Percentiles rank a stretch among this genome's conserved stretches.
Conservation (phyloP, 1,140 invertebrate genomes). For the Drosophila serrata region DNA sequence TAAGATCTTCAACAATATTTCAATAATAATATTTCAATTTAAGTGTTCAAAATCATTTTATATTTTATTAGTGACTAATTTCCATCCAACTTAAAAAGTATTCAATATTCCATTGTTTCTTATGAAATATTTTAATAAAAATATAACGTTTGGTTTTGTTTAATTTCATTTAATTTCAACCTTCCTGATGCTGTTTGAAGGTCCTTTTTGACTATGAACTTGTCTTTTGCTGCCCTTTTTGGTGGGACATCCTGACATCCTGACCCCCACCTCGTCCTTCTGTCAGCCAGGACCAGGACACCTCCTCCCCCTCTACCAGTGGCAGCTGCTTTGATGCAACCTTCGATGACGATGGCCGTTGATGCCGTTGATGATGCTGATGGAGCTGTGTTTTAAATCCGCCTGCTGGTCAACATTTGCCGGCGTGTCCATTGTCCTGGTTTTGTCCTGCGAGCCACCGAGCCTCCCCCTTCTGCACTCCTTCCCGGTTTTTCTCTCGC, state of each 20-base stretch:
- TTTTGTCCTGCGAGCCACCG: neutral
- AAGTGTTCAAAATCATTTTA: neutral
- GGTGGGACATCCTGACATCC: neutral
- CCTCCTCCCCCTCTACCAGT: slow-evolving; percentile 3
- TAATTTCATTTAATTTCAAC: neutral
- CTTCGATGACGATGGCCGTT: slow-evolving; percentile 16
- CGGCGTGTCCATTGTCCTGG: slow-evolving; percentile 56
- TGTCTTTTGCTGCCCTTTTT: neutral
- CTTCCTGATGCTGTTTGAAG: neutral
- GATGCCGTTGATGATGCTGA: slow-evolving; percentile 29
- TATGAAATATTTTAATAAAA: neutral
- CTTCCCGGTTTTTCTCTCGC: slow-evolving; percentile 24
- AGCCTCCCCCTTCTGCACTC: neutral
- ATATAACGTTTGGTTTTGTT: too few relatives aligned
- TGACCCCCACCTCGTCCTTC: neutral
- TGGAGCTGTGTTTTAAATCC: slow-evolving; percentile 50
- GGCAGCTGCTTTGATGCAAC: slow-evolving; percentile 38
- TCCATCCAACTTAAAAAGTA: fast-evolving
- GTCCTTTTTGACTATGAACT: neutral
- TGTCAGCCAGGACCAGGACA: neutral
- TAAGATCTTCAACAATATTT: too few relatives aligned
- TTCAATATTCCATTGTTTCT: neutral
- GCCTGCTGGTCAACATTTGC: slow-evolving; percentile 57
- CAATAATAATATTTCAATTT: neutral
- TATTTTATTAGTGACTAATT: neutral